Evolutionary conservation across 2,113 vertebrate species (phyloP).

Genomic region (Gambusia affinis): DNA sequence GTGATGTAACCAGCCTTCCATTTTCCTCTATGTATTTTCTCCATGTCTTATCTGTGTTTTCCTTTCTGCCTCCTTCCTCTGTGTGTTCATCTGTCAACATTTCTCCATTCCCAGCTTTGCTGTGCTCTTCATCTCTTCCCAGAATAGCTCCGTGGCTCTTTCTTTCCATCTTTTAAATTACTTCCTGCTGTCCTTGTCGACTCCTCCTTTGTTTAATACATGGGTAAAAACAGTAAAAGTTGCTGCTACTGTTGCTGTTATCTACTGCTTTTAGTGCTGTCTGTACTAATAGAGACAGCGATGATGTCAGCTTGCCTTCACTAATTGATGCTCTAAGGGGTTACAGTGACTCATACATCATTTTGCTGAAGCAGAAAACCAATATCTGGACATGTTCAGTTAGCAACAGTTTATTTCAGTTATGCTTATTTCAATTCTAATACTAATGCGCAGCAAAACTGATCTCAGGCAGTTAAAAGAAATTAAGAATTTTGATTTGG

Average conservation of each 20-base stretch:
- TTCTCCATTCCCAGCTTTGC: background rate
- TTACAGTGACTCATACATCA: background rate
- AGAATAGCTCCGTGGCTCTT: background rate
- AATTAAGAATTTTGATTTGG: too few relatives aligned
- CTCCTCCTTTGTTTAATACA: conserved; percentile 17
- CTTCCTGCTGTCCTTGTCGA: background rate
- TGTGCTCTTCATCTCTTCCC: background rate
- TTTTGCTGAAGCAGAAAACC: background rate
- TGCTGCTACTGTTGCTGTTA: background rate
- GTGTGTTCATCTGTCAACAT: background rate
- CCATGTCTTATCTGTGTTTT: background rate
- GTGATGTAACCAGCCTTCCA: conserved; percentile 58
- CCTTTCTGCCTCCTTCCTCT: background rate
- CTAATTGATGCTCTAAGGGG: background rate
- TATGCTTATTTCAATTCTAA: background rate
- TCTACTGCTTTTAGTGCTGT: too few relatives aligned
- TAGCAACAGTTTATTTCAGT: background rate
- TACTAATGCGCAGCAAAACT: too few relatives aligned
- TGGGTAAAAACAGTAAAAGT: background rate
- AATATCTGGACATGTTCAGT: background rate
- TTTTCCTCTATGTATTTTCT: background rate
- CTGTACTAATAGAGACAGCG: background rate
- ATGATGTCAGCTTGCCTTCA: background rate
- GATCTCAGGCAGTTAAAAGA: too few relatives aligned
- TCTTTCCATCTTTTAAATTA: background rate